A percentile compares a stretch with the other conserved stretches of the same genome.
Conservation (phyloP, 2,888 invertebrate species). For the Caenorhabditis parvicauda region DNA sequence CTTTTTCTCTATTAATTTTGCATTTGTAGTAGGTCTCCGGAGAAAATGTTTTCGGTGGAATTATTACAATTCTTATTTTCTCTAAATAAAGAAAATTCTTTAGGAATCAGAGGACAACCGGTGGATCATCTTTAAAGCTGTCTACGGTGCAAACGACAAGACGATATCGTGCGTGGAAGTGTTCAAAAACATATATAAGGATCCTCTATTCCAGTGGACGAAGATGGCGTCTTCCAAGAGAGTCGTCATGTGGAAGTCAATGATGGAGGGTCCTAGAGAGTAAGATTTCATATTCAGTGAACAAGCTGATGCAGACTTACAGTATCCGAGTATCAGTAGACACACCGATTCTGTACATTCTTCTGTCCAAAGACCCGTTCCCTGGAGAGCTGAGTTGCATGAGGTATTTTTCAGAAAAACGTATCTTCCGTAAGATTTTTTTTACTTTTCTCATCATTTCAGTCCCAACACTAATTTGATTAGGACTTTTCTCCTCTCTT, state of each 20-base stretch:
- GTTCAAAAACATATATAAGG: conserved; percentile 15
- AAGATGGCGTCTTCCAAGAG: conserved; percentile 7
- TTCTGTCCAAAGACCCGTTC: conserved; percentile 23
- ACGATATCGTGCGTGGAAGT: conserved; percentile 27
- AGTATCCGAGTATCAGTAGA: conserved; percentile 24
- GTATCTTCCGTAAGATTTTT: too few species aligned
- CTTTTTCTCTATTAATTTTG: not conserved
- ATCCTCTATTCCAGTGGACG: conserved; percentile 23
- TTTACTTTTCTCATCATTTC: too few species aligned
- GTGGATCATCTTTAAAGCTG: conserved; percentile 19
- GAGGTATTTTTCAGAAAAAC: conserved; percentile 17
- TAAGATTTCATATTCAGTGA: not conserved
- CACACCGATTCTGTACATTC: conserved; percentile 20
- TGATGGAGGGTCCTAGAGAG: conserved; percentile 26
- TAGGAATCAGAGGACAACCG: conserved; percentile 9
- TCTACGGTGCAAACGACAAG: conserved; percentile 20
- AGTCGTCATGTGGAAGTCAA: conserved; percentile 16
- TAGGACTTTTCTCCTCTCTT: too few species aligned
- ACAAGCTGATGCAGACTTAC: not conserved
- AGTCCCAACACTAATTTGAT: too few species aligned
- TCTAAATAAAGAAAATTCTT: not conserved
- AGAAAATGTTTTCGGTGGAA: too few species aligned
- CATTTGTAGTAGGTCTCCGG: not conserved
- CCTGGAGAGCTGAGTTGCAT: conserved; percentile 27
- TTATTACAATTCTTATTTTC: not conserved